These are phyloP conservation scores for Phrynocephalus vlangalii DNA, from an alignment of 2,797 vertebrate genomes.

Conservation along the genomic window DNA sequence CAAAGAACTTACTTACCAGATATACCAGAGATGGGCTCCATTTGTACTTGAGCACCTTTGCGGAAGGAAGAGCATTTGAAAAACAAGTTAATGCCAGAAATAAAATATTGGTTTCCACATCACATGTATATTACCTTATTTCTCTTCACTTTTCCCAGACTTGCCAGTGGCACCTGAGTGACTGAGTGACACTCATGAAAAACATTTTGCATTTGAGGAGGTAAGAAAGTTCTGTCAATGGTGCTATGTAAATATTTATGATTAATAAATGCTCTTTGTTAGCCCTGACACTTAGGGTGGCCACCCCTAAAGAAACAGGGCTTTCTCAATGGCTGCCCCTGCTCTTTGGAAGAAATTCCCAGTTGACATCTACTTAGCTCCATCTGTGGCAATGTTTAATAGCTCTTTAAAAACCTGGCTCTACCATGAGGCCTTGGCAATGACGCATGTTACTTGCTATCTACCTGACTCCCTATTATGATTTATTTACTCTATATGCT, in stretches of 20 bases:
- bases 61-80: constrained; percentile 39
- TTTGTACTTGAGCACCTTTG: constrained; percentile 76
- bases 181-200: not conserved
- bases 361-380: no score
- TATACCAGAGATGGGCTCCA: constrained; percentile 82
- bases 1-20: constrained; percentile 77
- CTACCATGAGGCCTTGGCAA: no score
- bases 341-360: no score
- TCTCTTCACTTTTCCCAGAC: not conserved
- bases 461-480: no score
- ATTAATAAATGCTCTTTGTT: no score
- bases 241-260: not conserved
- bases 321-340: no score
- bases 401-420: no score
- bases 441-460: no score
- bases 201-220: not conserved
- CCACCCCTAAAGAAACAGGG: no score
- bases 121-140: not conserved
- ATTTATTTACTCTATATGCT: no score
- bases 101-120: not conserved
- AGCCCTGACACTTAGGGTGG: no score
- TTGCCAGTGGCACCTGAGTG: not conserved
- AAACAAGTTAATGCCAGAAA: constrained; percentile 38
- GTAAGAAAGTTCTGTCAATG: not conserved
- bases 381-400: no score